Percentiles rank a stretch among this genome's conserved stretches.
Conservation (phyloP, 2,797 vertebrate genomes). For the Sebastes flavidus region DNA sequence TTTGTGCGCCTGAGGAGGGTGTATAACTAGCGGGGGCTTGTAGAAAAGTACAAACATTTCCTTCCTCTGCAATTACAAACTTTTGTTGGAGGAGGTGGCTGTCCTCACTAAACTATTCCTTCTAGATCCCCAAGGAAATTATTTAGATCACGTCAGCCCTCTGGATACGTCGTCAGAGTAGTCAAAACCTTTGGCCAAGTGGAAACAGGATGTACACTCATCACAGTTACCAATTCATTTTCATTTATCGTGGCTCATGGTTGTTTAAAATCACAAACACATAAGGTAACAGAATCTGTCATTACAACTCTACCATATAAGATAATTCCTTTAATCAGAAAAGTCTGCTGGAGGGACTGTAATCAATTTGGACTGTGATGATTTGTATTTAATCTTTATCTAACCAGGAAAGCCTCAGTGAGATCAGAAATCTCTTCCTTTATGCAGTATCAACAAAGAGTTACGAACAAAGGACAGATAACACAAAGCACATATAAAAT, state of each 20-base stretch:
- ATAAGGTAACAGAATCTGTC: not conserved
- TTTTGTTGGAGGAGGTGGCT: not conserved
- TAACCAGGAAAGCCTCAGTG: not conserved
- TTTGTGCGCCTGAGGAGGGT: not conserved
- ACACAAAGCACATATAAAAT: not conserved
- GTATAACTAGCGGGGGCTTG: not conserved
- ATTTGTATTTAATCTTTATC: slow-evolving; percentile 26
- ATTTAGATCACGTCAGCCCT: slow-evolving; percentile 22
- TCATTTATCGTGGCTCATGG: slow-evolving; percentile 35
- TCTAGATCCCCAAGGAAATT: slow-evolving; percentile 1
- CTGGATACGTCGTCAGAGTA: slow-evolving; percentile 1
- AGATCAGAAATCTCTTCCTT: not conserved
- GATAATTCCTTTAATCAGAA: slow-evolving; percentile 30
- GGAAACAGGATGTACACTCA: slow-evolving; percentile 2
- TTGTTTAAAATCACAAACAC: slow-evolving; percentile 37
- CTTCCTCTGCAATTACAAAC: slow-evolving; percentile 36
- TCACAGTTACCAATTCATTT: slow-evolving; percentile 14
- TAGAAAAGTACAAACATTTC: slow-evolving; percentile 1
- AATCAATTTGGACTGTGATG: slow-evolving; percentile 13
- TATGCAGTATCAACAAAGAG: not conserved
- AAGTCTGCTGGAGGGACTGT: slow-evolving; percentile 11
- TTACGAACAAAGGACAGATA: not conserved
- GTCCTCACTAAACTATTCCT: not conserved
- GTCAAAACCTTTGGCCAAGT: not conserved
- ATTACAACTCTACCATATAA: not conserved